Evolutionary conservation across 2,888 invertebrate species (phyloP), one percentile per base, ranked within the genome.

Genomic region (Tuta absoluta): DNA sequence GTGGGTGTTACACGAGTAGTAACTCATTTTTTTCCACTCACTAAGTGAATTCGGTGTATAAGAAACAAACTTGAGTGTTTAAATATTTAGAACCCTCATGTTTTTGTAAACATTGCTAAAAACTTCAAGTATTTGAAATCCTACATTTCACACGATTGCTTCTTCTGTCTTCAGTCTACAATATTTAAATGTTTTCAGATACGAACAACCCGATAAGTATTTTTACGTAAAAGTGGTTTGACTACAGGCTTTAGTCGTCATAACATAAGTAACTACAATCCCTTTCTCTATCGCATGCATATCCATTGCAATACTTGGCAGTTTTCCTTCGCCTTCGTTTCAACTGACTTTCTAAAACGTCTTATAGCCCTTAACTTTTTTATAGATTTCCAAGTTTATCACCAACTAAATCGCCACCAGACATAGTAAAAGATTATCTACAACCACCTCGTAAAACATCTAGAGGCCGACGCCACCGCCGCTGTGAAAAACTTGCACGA

Each of bases 211-310:
- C 11, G 11, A 5, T 11, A 38, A 38, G 38, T 12, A 1, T 38
- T 41, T 41, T 41, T 19, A 61, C 48, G 21, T 24, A 51, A 53
- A 10, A 53, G 53, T 53, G 53, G 53, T 53, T 53, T 53, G 56
- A 33, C 56, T 28, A n/a, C 33, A 56, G 23, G 3, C 24, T 14
- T 12, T 14, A 23, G 21, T 2, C 24, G 23, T 10, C n/a, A n/a
- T n/a, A n/a, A n/a, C n/a, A n/a, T n/a, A n/a, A 53, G 7, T 56
- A 33, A 1, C 0, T 56, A 56, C 28, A 33, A 56, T 56, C 56
- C 53, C 56, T 56, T 56, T 56, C 56, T 56, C 56, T 24, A 56
- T 56, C n/a, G 8, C 24, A 24, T 56, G 24, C 28, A 14, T 53
- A 24, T n/a, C 11, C 17, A 33, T 23, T 24, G 56, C 28, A 11